Percentiles rank a stretch among this genome's conserved stretches.
phyloP scores from a whole-genome alignment of 2,888 invertebrate genomes.

The Campoplex nolae region DNA sequence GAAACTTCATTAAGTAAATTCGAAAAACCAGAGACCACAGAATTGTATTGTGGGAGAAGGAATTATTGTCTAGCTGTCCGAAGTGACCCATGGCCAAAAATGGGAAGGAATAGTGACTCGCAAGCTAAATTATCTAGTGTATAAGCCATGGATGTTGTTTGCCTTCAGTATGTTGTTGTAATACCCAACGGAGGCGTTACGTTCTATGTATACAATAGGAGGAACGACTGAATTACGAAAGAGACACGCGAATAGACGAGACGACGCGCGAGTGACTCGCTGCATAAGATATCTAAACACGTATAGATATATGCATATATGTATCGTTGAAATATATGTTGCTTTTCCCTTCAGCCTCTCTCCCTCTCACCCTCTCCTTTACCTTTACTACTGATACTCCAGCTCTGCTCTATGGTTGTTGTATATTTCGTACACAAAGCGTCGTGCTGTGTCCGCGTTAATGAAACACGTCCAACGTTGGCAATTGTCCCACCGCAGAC shows the following conservation, averaged over 20 bases:
- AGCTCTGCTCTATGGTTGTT: conserved; percentile 31
- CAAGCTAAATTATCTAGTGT: conserved; percentile 41
- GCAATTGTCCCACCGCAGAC: conserved; percentile 79
- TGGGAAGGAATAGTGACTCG: conserved; percentile 9
- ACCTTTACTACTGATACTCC: conserved; percentile 64
- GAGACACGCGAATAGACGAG: conserved; percentile 48
- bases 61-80: conserved; percentile 24
- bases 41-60: conserved; percentile 17
- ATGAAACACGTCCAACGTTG: conserved; percentile 80
- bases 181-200: conserved; percentile 66
- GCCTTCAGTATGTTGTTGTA: conserved; percentile 46
- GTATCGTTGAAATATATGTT: conserved; percentile 31
- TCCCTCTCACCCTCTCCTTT: conserved; percentile 61
- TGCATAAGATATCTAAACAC: conserved; percentile 12
- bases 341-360: conserved; percentile 40
- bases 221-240: conserved; percentile 65
- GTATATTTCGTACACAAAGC: conserved; percentile 65
- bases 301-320: neutral
- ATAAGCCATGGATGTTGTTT: conserved; percentile 45
- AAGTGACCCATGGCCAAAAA: conserved; percentile 14
- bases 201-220: conserved; percentile 33
- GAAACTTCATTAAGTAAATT: neutral
- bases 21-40: conserved; percentile 8
- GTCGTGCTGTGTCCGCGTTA: conserved; percentile 76
- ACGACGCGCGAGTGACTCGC: conserved; percentile 60